Evolutionary conservation across 35 echinoderm and acorn worm genomes (phyloP).

Genomic region (Ptychodera flava): DNA sequence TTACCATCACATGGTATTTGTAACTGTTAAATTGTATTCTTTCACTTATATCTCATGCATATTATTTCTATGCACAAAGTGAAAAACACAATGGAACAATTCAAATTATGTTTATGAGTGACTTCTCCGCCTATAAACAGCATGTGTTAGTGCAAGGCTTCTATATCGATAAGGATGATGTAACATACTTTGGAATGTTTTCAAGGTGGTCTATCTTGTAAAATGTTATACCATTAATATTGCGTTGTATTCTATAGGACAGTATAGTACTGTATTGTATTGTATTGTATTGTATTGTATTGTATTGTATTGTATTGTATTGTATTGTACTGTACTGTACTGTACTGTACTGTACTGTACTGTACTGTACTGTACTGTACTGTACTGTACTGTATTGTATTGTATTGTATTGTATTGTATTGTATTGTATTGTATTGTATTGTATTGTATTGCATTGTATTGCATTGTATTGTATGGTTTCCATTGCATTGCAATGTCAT

Average conservation of each 20-base stretch:
- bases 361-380: neutral
- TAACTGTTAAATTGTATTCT: no score
- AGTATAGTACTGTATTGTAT: neutral
- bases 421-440: conserved; percentile 9
- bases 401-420: conserved; percentile 10
- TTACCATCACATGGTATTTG: no score
- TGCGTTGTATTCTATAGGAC: conserved; percentile 14
- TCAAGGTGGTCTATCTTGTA: no score
- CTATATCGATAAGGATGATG: no score
- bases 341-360: conserved; percentile 1
- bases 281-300: conserved; percentile 15
- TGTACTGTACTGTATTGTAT: conserved; percentile 7
- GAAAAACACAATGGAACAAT: no score
- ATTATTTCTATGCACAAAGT: no score
- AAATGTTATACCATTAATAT: no score
- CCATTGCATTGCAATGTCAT: conserved; percentile 46
- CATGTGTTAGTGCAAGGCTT: no score
- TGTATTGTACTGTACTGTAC: conserved; percentile 2
- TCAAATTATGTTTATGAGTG: no score
- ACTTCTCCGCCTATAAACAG: no score
- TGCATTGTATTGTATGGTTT: conserved; percentile 31
- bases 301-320: conserved; percentile 20
- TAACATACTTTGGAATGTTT: no score
- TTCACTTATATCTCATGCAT: no score
- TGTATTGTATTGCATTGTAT: conserved; percentile 26